Conservation (phyloP, 2,113 vertebrate genomes). For the Gymnogyps californianus region DNA sequence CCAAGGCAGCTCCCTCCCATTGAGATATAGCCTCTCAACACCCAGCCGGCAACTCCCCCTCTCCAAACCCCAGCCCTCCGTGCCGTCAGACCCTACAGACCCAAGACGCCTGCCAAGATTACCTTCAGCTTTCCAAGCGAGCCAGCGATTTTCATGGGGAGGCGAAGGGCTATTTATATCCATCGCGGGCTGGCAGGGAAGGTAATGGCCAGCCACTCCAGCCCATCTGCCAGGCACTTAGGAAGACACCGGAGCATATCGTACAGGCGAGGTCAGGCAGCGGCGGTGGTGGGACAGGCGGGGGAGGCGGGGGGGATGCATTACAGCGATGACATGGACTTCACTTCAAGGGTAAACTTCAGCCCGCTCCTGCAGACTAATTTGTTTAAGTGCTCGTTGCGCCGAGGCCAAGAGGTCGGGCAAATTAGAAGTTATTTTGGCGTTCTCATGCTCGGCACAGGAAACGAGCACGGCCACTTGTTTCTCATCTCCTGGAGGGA, state of each 20-base stretch:
- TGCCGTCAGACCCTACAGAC: neutral
- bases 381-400: neutral
- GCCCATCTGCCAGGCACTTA: constrained; percentile 36
- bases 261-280: neutral
- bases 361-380: neutral
- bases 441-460: neutral
- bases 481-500: neutral
- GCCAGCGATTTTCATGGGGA: neutral
- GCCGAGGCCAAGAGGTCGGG: neutral
- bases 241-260: neutral
- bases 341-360: neutral
- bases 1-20: neutral
- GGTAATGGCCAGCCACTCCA: neutral
- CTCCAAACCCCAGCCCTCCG: fast-evolving
- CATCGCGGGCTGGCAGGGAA: neutral
- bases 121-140: neutral
- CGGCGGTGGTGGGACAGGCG: neutral
- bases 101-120: neutral
- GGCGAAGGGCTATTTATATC: neutral
- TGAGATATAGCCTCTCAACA: neutral
- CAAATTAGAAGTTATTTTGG: neutral
- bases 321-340: neutral
- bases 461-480: neutral
- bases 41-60: neutral
- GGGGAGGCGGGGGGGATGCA: neutral